Conservation (phyloP, 2,888 invertebrate species). For the Lepidocyrtoides sp. region DNA sequence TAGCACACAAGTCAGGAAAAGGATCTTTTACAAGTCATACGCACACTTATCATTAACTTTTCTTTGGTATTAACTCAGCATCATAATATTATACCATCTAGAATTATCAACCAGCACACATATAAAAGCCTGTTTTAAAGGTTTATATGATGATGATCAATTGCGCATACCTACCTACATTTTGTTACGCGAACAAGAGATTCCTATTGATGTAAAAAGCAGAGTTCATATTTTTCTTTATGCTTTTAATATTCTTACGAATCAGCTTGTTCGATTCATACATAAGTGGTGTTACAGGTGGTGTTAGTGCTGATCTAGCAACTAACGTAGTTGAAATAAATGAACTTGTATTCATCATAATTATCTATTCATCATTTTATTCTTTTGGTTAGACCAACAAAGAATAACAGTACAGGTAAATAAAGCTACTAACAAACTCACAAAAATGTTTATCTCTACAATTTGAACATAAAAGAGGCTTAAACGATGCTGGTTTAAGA, state of each 20-base stretch:
- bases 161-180: not conserved
- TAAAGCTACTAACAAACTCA: not conserved
- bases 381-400: not conserved
- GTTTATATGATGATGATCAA: too few relatives aligned
- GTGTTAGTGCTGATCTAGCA: not conserved
- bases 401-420: not conserved
- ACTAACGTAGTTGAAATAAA: not conserved
- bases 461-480: too few relatives aligned
- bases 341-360: not conserved
- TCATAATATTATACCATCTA: not conserved
- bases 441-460: too few relatives aligned
- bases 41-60: not conserved
- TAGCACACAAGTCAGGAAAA: conserved; percentile 53
- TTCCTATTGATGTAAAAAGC: not conserved
- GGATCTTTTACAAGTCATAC: not conserved
- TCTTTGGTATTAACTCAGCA: not conserved
- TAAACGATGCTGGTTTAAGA: too few relatives aligned
- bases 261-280: conserved; percentile 10
- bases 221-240: not conserved
- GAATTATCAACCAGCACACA: too few relatives aligned
- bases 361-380: not conserved
- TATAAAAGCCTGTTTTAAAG: not conserved
- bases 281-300: not conserved
- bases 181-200: not conserved
- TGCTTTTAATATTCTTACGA: not conserved